Evolutionary conservation across 2,888 invertebrate species (phyloP).

Genomic region (Phortica okadai): DNA sequence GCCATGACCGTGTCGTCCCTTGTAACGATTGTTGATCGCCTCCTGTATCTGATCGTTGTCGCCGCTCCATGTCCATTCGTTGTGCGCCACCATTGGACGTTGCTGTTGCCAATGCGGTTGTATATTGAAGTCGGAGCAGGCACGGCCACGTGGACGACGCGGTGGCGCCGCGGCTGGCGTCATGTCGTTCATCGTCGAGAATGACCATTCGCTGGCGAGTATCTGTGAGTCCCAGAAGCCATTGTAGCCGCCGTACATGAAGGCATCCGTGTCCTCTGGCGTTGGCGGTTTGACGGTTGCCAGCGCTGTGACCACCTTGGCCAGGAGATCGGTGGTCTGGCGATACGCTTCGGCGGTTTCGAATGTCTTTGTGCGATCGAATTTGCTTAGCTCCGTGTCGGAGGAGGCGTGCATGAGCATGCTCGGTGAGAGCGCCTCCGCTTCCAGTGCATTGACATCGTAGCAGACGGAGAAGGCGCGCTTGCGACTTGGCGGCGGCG

Average conservation of each 20-base stretch:
- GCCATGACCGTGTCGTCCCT: constrained; percentile 59
- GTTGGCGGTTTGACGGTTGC: constrained; percentile 79
- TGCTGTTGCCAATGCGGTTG: constrained; percentile 56
- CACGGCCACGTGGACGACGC: constrained; percentile 79
- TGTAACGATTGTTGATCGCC: constrained; percentile 73
- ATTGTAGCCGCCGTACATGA: constrained; percentile 78
- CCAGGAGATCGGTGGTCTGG: constrained; percentile 85
- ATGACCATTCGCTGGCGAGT: constrained; percentile 83
- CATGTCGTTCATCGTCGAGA: constrained; percentile 69
- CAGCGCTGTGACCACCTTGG: constrained; percentile 86
- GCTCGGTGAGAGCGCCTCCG: constrained; percentile 38
- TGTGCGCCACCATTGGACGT: constrained; percentile 60
- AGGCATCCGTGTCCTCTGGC: constrained; percentile 74
- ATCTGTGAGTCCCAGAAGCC: constrained; percentile 86
- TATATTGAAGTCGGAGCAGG: constrained; percentile 79
- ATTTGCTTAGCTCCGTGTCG: constrained; percentile 86
- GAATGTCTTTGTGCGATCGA: constrained; percentile 86
- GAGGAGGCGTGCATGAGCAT: constrained; percentile 81
- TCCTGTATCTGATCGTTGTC: constrained; percentile 76
- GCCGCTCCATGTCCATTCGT: constrained; percentile 77
- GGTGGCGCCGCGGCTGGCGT: constrained; percentile 59
- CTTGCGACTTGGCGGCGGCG: constrained; percentile 77
- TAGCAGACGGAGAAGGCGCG: constrained; percentile 83
- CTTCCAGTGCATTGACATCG: constrained; percentile 67
- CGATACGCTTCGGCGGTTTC: constrained; percentile 82